Evolutionary conservation across 2,113 vertebrate species (phyloP).

Genomic region (Sterrhoptilus dennistouni): DNA sequence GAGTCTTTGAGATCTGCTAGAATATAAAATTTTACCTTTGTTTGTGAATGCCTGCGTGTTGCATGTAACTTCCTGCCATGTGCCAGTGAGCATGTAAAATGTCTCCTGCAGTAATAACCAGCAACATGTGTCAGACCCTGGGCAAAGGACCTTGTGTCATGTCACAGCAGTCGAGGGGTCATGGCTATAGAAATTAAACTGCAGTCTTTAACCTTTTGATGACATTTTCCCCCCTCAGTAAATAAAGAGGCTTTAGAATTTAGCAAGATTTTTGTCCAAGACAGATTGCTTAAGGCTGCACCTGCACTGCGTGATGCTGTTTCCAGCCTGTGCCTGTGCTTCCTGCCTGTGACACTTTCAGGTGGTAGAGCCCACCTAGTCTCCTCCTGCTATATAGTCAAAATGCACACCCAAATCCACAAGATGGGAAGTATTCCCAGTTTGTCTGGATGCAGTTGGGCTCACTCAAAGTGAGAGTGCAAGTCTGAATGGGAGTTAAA

Average conservation of each 20-base stretch:
- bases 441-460: neutral
- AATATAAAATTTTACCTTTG: neutral
- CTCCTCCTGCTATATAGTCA: accelerated
- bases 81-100: neutral
- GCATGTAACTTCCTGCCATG: neutral
- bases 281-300: neutral
- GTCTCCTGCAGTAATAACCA: neutral
- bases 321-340: neutral
- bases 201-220: neutral
- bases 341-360: accelerated
- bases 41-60: neutral
- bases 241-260: neutral
- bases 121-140: neutral
- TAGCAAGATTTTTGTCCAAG: neutral
- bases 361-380: neutral
- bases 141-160: neutral
- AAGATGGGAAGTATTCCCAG: neutral
- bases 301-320: accelerated
- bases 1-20: neutral
- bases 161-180: neutral
- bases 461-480: neutral
- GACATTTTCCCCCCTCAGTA: neutral
- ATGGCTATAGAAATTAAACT: neutral
- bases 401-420: neutral
- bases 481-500: neutral